Percentiles rank a stretch among this genome's conserved stretches.
These are phyloP conservation scores for Anomalospiza imberbis DNA, from an alignment of 2,797 vertebrate species.

Conservation along the genomic window DNA sequence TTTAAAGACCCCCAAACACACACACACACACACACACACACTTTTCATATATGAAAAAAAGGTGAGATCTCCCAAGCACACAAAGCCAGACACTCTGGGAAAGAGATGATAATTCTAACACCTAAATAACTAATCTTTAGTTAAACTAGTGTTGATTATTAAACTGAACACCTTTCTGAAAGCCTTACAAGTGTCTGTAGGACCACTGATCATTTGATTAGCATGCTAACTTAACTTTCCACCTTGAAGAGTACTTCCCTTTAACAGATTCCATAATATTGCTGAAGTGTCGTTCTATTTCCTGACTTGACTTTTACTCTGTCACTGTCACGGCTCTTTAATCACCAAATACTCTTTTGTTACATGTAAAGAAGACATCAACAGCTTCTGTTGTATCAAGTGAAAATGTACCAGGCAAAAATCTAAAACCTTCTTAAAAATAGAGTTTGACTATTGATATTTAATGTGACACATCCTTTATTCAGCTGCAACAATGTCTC, in stretches of 20 bases:
- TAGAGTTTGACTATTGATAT: neutral
- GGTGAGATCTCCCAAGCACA: neutral
- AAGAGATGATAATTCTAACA: neutral
- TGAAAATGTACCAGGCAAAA: neutral
- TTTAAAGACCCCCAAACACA: no score
- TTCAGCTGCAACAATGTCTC: neutral
- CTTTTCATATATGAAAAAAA: neutral
- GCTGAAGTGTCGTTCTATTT: neutral
- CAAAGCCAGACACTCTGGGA: neutral
- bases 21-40: no score
- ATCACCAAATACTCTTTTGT: neutral
- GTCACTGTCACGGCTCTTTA: neutral
- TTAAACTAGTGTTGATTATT: slow-evolving; percentile 19
- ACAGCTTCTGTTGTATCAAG: neutral
- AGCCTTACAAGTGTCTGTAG: neutral
- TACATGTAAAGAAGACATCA: neutral
- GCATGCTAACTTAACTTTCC: neutral
- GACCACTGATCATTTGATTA: neutral
- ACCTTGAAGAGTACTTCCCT: neutral
- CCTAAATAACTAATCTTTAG: neutral
- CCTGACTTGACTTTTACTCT: neutral
- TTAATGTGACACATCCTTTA: neutral
- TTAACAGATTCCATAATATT: neutral
- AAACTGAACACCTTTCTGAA: neutral
- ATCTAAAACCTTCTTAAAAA: neutral